Evolutionary conservation across 2,888 invertebrate genomes (phyloP).

Genomic region (Eristalis intricaria): DNA sequence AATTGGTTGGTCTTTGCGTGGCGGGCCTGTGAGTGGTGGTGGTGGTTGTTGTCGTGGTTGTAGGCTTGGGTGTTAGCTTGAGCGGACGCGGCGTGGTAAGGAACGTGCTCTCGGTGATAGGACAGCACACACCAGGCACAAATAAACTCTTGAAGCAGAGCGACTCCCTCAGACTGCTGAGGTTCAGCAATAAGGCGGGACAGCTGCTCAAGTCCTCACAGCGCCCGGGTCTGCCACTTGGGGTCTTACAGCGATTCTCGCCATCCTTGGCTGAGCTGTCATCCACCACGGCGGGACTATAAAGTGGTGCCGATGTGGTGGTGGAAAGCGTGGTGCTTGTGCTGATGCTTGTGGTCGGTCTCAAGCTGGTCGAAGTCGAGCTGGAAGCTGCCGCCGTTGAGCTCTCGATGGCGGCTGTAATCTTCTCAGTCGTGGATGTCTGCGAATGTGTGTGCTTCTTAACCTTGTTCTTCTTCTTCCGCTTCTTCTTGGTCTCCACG

Average conservation of each 20-base stretch:
- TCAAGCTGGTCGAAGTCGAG: constrained; percentile 74
- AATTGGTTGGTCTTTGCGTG: constrained; percentile 76
- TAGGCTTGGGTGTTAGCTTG: constrained; percentile 77
- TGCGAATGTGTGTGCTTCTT: constrained; percentile 77
- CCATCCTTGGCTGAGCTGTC: constrained; percentile 82
- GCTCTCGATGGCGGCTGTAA: constrained; percentile 14
- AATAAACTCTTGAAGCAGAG: constrained; percentile 95
- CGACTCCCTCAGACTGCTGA: constrained; percentile 91
- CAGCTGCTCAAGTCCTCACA: constrained; percentile 95
- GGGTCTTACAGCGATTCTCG: constrained; percentile 89
- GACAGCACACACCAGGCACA: constrained; percentile 96
- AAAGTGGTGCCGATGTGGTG: constrained; percentile 28
- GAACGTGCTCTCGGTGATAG: constrained; percentile 81
- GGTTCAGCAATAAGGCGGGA: constrained; percentile 90
- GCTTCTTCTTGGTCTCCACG: constrained; percentile 79
- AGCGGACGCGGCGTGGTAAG: constrained; percentile 78
- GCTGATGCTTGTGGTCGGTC: constrained; percentile 75
- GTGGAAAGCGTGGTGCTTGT: constrained; percentile 81
- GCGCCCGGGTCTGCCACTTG: constrained; percentile 89
- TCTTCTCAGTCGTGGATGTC: constrained; percentile 34
- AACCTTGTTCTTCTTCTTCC: constrained; percentile 78
- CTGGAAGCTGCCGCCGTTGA: constrained; percentile 3
- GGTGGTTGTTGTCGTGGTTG: constrained; percentile 78
- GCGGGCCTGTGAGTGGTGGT: constrained; percentile 80
- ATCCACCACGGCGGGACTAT: constrained; percentile 75